These are phyloP conservation scores for Rhagoletis pomonella DNA, from an alignment of 1,140 invertebrate genomes.

Conservation along the genomic window DNA sequence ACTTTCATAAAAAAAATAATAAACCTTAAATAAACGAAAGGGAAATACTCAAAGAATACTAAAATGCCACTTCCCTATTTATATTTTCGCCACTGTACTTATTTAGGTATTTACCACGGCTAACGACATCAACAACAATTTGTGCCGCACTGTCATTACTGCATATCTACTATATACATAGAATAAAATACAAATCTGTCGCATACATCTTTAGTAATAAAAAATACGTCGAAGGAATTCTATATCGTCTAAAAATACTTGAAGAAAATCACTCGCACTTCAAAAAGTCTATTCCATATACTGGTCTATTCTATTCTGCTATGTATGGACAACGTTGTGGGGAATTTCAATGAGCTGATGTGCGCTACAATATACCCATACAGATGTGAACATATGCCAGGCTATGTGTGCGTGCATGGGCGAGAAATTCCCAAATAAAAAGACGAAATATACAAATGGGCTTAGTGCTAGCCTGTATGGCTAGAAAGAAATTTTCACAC, in stretches of 20 bases:
- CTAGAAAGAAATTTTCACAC: background rate
- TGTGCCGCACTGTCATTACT: slow-evolving; percentile 7
- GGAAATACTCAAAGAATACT: no score
- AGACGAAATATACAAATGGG: background rate
- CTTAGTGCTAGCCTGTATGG: background rate
- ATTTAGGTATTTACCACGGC: no score
- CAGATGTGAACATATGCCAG: background rate
- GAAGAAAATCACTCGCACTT: slow-evolving; percentile 38
- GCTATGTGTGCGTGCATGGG: background rate
- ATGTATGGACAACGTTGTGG: slow-evolving; percentile 8
- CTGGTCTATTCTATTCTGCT: slow-evolving; percentile 37
- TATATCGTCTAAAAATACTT: slow-evolving; percentile 15
- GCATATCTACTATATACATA: background rate
- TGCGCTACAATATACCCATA: background rate
- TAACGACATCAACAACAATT: slow-evolving; percentile 21
- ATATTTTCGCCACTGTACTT: no score
- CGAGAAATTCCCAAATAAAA: slow-evolving; percentile 29
- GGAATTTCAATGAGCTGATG: slow-evolving; percentile 31
- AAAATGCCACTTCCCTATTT: no score
- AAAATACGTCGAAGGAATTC: background rate
- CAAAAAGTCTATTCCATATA: slow-evolving; percentile 29
- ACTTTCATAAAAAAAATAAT: no score
- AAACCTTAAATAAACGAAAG: no score
- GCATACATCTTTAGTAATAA: background rate
- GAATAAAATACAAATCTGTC: background rate